Percentiles rank a stretch among this genome's conserved stretches.
phyloP scores from a whole-genome alignment of 2,888 invertebrate genomes.

The Euphydryas editha region DNA sequence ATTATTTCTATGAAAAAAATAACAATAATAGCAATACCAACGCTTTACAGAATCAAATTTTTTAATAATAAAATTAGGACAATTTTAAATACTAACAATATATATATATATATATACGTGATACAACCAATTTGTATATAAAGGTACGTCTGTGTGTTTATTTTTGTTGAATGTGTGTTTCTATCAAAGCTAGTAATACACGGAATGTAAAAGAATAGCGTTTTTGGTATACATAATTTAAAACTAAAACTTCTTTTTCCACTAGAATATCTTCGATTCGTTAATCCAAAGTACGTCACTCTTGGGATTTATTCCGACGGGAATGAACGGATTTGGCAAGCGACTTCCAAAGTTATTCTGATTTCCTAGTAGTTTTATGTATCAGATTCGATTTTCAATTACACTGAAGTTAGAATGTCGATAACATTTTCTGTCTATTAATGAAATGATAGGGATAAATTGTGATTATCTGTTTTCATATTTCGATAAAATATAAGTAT shows the following conservation, averaged over 20 bases:
- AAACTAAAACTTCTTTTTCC: conserved; percentile 9
- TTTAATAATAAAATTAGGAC: no score
- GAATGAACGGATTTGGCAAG: conserved; percentile 40
- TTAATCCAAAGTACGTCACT: conserved; percentile 29
- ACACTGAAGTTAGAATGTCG: neutral
- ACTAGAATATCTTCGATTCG: conserved; percentile 2
- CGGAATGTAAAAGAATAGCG: neutral
- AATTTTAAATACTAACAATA: no score
- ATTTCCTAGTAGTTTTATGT: conserved; percentile 18
- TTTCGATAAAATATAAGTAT: no score
- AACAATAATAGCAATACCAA: no score
- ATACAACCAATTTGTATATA: no score
- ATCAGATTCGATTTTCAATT: neutral
- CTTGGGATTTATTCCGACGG: conserved; percentile 26
- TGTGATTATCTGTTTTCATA: no score
- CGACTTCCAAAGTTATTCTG: conserved; percentile 22
- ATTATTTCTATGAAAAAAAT: no score
- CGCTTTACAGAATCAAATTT: no score
- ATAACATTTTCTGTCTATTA: neutral
- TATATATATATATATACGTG: no score
- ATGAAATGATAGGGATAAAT: no score
- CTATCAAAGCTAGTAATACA: neutral
- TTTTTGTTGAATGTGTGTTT: neutral
- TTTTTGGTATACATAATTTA: neutral
- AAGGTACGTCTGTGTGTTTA: no score